Evolutionary conservation across 2,797 vertebrate genomes (phyloP), one percentile per base, ranked within the genome.

Genomic region (Macrochelys suwanniensis): DNA sequence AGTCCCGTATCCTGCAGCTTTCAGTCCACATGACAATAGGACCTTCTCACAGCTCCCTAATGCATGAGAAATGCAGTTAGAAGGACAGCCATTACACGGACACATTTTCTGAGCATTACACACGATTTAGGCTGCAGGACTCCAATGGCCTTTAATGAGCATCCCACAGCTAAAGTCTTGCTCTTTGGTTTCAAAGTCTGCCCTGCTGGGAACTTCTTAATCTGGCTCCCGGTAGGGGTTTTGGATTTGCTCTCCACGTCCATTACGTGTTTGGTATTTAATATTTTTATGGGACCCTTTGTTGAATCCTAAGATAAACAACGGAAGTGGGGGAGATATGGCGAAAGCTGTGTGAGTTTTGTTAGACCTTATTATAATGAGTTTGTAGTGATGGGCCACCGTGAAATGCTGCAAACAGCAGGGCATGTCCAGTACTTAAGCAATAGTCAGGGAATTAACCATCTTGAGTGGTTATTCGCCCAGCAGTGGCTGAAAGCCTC

Each of bases 241-340:
- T 85, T 90, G 93, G 88, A 37, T 78, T 59, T 85, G 92, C 85
- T 94, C 42, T 61, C 78, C 0, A 88, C 10, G 84, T 94, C 96
- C 91, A 95, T 96, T 94, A 94, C 92, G 92, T 93, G 4, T 95
- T 96, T 94, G 95, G 89, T 88, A 94, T 95, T 97, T 90, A 92
- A 49, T 86, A 77, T 25, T 95, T 95, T 96, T 94, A 93, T 56
- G 91, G 96, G 94, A 85, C 88, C 84, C 82, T 93, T 71, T 9
- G 85, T 88, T 96, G 95, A 94, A 89, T 88, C 25, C 3, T 54
- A 82, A 94, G 89, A 50, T 45, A 16, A 82, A 91, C 87, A 3
- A 2, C 65, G 77, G 90, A 87, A 91, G 82, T 0, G 15, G 86
- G 37, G 93, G 93, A 91, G 95, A 89, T 71, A 42, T 0, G 4